Evolutionary conservation across 2,888 invertebrate genomes (phyloP).

Genomic region (Tachina grossa): DNA sequence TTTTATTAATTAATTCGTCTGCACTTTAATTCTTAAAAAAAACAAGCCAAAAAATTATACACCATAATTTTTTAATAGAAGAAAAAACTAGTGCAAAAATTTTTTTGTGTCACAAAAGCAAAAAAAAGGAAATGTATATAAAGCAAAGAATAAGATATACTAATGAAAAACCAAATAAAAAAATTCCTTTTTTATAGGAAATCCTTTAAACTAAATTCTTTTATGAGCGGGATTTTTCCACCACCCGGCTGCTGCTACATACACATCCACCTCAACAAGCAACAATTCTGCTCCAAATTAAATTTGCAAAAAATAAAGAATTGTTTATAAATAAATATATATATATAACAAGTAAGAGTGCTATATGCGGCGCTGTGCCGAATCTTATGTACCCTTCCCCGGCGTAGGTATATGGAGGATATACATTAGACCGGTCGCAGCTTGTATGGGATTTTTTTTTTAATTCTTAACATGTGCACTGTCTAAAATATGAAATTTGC

Average conservation of each 20-base stretch:
- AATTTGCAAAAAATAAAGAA: conserved; percentile 17
- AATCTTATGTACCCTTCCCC: too few relatives aligned
- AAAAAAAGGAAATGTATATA: conserved; percentile 18
- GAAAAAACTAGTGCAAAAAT: not conserved
- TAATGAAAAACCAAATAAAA: conserved; percentile 6
- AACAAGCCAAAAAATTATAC: not conserved
- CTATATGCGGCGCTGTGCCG: too few relatives aligned
- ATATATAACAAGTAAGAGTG: not conserved
- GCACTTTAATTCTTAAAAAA: not conserved
- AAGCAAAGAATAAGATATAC: conserved; percentile 18
- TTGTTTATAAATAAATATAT: not conserved
- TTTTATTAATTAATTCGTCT: conserved; percentile 29
- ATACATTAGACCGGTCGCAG: too few relatives aligned
- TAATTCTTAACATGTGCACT: too few relatives aligned
- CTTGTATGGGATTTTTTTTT: too few relatives aligned
- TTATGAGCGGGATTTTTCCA: conserved; percentile 22
- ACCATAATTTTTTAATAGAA: conserved; percentile 7
- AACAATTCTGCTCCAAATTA: conserved; percentile 59
- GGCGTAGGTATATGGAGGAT: too few relatives aligned
- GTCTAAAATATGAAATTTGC: too few relatives aligned
- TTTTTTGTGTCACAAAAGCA: conserved; percentile 23
- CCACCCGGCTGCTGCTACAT: not conserved
- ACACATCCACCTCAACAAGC: conserved; percentile 36
- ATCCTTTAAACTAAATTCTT: conserved; percentile 55
- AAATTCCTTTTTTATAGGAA: conserved; percentile 4